Evolutionary conservation across 2,888 invertebrate species (phyloP), one percentile per base, ranked within the genome.

Genomic region (Protophormia terraenovae): DNA sequence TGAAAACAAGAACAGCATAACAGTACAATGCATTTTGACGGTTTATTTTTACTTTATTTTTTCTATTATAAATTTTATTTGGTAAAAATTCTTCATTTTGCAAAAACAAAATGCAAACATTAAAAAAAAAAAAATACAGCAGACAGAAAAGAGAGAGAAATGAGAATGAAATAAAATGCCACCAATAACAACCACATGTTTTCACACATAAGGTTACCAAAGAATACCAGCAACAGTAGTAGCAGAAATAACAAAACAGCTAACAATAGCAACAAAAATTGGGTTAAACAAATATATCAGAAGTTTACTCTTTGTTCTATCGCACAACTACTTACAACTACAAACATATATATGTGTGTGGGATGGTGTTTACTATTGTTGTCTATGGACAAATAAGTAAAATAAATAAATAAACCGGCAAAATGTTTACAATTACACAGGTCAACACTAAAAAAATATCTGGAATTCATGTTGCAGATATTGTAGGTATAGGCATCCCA

Each of bases 341-440:
- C 14, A n/a, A 16, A 47, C 22, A 12, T 5, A 22, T 50, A 12
- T 6, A 3, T 12, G 55, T 27, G 27, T 27, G n/a, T 3, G 3
- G 2, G 1, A 8, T 2, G 22, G 22, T 50, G 55, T 55, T 53
- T 66, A 29, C 24, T 50, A 10, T 50, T 12, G 2, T 50, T 50
- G 22, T 22, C 38, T n/a, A 41, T 50, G 47, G 24, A 0, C 69
- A 19, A 45, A 50, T 41, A 64, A 29, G 14, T 77, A 72, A n/a
- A 78, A 50, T 35, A 60, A 72, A 38, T 53, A n/a, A 73, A 69
- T 29, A 73, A 79, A 71, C 79, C 64, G 75, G 75, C 80, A 75
- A 76, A 84, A 71, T 84, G 64, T 80, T 84, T 84, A 80, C 76
- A 80, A 84, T 84, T 84, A 80, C n/a, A n/a, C n/a, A n/a, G n/a